Evolutionary conservation across 2,888 invertebrate genomes (phyloP), one percentile per base, ranked within the genome.

Genomic region (Caenorhabditis angaria): DNA sequence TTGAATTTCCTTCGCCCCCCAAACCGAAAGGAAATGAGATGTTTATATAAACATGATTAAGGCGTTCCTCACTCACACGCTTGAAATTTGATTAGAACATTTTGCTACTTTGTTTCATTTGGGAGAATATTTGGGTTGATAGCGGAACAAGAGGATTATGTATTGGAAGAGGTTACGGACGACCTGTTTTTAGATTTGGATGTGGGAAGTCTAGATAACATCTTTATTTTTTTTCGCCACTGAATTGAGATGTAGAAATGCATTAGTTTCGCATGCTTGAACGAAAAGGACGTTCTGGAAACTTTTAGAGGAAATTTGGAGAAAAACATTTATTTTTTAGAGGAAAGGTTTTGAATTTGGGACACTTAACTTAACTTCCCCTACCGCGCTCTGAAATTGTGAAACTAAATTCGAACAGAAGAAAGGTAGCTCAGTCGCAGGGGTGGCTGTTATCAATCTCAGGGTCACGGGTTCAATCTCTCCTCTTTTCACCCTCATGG

Each of bases 31-130:
- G 41, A 41, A 41, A 41, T 41, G 41, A 41, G 41, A 12, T 41
- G 41, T 41, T 12, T 41, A 41, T 41, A 41, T n/a, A n/a, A n/a
- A n/a, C n/a, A n/a, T n/a, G n/a, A 41, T 41, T 41, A 41, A 41
- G 41, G 41, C 41, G 41, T n/a, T n/a, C n/a, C n/a, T n/a, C n/a
- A n/a, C n/a, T n/a, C n/a, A n/a, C n/a, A n/a, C n/a, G n/a, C n/a
- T n/a, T n/a, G n/a, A 14, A 41, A 41, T 41, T 41, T 41, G 41
- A 41, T 41, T 41, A 41, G n/a, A n/a, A n/a, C n/a, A n/a, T n/a
- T 41, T 18, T 32, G 32, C 32, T 32, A 32, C 18, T 41, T 41
- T 18, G 18, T n/a, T n/a, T n/a, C n/a, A n/a, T n/a, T n/a, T n/a
- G n/a, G n/a, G n/a, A 14, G 41, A 41, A 41, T 41, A 18, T 41